Conservation (phyloP, 2,113 vertebrate genomes). For the Polypterus bichir region DNA sequence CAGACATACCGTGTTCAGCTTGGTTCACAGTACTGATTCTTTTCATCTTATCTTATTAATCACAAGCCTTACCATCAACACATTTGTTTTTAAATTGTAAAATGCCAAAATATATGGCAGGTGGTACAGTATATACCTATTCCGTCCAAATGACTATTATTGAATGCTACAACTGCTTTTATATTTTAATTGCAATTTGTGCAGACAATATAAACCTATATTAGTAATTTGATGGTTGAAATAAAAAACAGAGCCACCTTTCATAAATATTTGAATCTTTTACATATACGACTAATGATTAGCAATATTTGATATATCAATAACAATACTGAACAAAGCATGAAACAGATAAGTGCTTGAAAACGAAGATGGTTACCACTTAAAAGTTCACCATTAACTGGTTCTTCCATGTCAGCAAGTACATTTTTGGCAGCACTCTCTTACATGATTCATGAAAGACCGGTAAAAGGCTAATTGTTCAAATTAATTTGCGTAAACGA, state of each 20-base stretch:
- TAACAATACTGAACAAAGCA: constrained; percentile 8
- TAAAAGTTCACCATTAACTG: constrained; percentile 52
- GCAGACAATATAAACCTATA: no score
- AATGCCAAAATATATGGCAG: no score
- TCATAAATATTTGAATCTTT: neutral
- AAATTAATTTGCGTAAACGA: constrained; percentile 96
- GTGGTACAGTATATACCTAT: no score
- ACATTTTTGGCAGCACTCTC: constrained; percentile 66
- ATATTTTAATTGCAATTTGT: no score
- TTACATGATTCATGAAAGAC: constrained; percentile 89
- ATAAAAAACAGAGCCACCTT: neutral
- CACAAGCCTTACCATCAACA: no score
- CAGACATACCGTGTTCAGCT: no score
- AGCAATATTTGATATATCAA: constrained; percentile 6
- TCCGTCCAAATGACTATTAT: no score
- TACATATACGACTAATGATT: constrained; percentile 10
- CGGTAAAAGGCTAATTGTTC: constrained; percentile 94
- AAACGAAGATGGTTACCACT: constrained; percentile 29
- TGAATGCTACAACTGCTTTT: no score
- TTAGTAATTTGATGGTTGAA: no score
- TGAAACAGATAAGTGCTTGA: constrained; percentile 14
- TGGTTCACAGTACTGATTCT: no score
- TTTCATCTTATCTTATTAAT: no score
- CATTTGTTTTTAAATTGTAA: no score
- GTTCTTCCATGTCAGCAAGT: constrained; percentile 64